These are phyloP conservation scores for Centroberyx gerrardi DNA, from an alignment of 2,797 vertebrate species.

Conservation along the genomic window DNA sequence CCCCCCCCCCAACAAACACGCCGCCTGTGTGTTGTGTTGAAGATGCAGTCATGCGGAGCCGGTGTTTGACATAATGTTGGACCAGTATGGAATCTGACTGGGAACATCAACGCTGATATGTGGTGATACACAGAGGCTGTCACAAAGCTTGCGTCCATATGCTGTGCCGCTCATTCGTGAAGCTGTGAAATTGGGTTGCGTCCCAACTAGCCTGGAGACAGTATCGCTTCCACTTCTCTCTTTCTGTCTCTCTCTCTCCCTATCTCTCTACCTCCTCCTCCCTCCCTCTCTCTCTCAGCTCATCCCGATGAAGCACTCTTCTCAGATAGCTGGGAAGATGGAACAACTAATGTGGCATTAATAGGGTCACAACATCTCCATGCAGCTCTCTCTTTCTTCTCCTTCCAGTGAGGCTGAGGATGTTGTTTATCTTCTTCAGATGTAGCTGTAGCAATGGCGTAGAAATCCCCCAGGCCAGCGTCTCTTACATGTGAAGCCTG, in stretches of 20 bases:
- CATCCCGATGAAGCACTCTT: slow-evolving; percentile 71
- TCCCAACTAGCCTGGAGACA: slow-evolving; percentile 86
- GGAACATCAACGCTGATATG: slow-evolving; percentile 86
- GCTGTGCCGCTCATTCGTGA: slow-evolving; percentile 88
- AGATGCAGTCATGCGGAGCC: slow-evolving; percentile 77
- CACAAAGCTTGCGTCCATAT: slow-evolving; percentile 88
- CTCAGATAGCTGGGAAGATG: slow-evolving; percentile 69
- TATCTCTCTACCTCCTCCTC: slow-evolving; percentile 11
- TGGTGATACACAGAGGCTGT: slow-evolving; percentile 87
- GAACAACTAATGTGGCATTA: slow-evolving; percentile 85
- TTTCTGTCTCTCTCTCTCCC: slow-evolving; percentile 44
- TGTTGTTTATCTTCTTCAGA: slow-evolving; percentile 82
- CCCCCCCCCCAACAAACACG: slow-evolving; percentile 58
- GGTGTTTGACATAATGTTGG: slow-evolving; percentile 85
- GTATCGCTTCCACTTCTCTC: slow-evolving; percentile 74
- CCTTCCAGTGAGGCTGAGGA: slow-evolving; percentile 74
- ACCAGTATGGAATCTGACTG: slow-evolving; percentile 87
- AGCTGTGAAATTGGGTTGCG: slow-evolving; percentile 91
- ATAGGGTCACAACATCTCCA: slow-evolving; percentile 83
- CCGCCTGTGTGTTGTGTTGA: slow-evolving; percentile 67
- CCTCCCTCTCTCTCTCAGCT: slow-evolving; percentile 32
- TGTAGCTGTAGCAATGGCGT: slow-evolving; percentile 75
- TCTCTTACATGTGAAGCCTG: slow-evolving; percentile 76
- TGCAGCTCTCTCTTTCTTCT: slow-evolving; percentile 76
- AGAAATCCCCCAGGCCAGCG: slow-evolving; percentile 77